A percentile compares a stretch with the other conserved stretches of the same genome.
These are phyloP conservation scores for Dendrocopos noguchii DNA, from an alignment of 2,113 vertebrate species.

Conservation along the genomic window DNA sequence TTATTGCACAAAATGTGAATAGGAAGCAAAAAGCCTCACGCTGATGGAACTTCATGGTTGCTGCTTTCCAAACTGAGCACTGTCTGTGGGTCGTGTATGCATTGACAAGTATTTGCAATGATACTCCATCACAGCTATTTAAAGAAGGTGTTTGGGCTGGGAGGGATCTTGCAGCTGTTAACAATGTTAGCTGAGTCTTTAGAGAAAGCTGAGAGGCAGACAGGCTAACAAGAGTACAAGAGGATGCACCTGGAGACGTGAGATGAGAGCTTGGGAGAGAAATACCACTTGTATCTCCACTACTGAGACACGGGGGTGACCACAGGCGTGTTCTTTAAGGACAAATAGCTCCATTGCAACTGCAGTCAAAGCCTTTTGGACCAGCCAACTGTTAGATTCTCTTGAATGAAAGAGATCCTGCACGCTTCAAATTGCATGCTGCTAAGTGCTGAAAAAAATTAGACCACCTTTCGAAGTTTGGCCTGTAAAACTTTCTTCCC, in stretches of 20 bases:
- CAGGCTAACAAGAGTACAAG: not conserved
- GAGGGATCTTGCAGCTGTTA: not conserved
- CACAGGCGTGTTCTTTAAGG: not conserved
- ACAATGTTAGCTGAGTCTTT: not conserved
- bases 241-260: not conserved
- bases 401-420: rapidly evolving
- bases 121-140: not conserved
- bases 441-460: not conserved
- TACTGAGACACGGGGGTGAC: not conserved
- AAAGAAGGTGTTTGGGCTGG: not conserved
- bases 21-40: not conserved
- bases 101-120: not conserved
- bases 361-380: not conserved
- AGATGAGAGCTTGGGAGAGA: not conserved
- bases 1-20: not conserved
- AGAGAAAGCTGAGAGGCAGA: not conserved
- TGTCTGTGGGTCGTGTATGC: not conserved
- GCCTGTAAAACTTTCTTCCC: not conserved
- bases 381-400: not conserved
- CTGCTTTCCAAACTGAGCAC: not conserved
- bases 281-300: not conserved
- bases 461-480: not conserved
- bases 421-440: not conserved
- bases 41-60: not conserved
- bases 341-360: not conserved